A percentile compares a stretch with the other conserved stretches of the same genome.
Conservation (phyloP, 2,888 invertebrate species). For the Epistrophe grossulariae region DNA sequence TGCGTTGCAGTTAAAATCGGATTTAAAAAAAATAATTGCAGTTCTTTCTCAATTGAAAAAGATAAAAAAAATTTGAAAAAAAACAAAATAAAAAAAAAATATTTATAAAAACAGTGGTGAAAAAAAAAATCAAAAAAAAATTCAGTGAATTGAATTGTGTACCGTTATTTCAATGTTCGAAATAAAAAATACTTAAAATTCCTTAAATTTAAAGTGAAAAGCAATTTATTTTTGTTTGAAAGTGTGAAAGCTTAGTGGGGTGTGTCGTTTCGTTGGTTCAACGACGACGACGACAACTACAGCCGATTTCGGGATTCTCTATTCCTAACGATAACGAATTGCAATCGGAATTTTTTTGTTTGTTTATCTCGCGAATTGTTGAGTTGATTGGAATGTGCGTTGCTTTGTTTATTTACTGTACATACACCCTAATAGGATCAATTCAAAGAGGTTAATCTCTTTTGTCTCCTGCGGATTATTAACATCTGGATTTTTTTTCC, state of each 20-base stretch:
- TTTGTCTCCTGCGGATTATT: slow-evolving; percentile 60
- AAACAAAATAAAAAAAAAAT: slow-evolving; percentile 15
- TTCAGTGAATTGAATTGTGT: slow-evolving; percentile 29
- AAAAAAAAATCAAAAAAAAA: background rate
- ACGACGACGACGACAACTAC: background rate
- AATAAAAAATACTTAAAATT: slow-evolving; percentile 19
- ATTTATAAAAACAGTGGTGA: background rate
- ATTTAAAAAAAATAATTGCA: slow-evolving; percentile 39
- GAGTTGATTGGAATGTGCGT: slow-evolving; percentile 50
- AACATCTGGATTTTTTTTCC: slow-evolving; percentile 51
- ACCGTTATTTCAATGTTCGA: background rate
- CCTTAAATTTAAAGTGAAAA: slow-evolving; percentile 33
- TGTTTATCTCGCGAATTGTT: slow-evolving; percentile 45
- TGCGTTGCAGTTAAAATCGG: slow-evolving; percentile 56
- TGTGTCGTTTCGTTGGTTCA: slow-evolving; percentile 35
- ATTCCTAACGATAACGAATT: slow-evolving; percentile 21
- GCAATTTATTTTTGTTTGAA: slow-evolving; percentile 26
- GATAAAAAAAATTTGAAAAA: background rate
- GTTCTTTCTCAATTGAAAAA: background rate
- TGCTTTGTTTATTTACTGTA: slow-evolving; percentile 59
- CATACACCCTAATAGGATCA: slow-evolving; percentile 49
- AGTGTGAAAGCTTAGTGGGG: slow-evolving; percentile 54
- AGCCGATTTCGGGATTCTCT: slow-evolving; percentile 14
- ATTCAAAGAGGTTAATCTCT: slow-evolving; percentile 28
- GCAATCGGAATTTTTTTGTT: slow-evolving; percentile 43